These are phyloP conservation scores for Cyprinella venusta DNA, from an alignment of 2,797 vertebrate genomes.

Conservation along the genomic window DNA sequence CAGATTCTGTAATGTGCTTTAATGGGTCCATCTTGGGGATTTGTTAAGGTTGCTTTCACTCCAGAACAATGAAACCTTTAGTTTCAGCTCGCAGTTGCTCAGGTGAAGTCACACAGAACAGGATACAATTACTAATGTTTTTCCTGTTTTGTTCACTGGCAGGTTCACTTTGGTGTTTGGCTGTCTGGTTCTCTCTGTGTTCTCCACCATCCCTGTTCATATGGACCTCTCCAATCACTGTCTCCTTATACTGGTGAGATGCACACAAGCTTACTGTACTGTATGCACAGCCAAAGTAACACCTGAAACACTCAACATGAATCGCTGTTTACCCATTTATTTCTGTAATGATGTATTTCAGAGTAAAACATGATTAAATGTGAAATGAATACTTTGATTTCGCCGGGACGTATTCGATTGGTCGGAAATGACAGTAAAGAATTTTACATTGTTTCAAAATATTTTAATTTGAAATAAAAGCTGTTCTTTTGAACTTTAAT, in stretches of 20 bases:
- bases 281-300: constrained; percentile 38
- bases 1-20: background rate
- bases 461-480: background rate
- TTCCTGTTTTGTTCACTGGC: constrained; percentile 56
- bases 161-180: constrained; percentile 98
- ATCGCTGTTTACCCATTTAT: background rate
- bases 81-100: constrained; percentile 22
- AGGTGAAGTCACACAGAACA: constrained; percentile 19
- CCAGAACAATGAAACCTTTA: constrained; percentile 36
- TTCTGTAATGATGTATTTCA: background rate
- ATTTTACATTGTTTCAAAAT: background rate
- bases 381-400: background rate
- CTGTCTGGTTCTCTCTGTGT: constrained; percentile 98
- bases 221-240: constrained; percentile 92
- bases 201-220: constrained; percentile 95
- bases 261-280: background rate
- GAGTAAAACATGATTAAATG: background rate
- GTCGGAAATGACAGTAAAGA: background rate
- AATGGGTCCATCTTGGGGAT: constrained; percentile 8
- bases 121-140: constrained; percentile 32
- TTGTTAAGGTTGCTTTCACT: constrained; percentile 35
- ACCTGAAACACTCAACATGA: background rate
- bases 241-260: constrained; percentile 96
- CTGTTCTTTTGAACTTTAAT: background rate
- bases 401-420: background rate